Evolutionary conservation across 2,113 vertebrate genomes (phyloP).

Genomic region (Triplophysa siluroides): DNA sequence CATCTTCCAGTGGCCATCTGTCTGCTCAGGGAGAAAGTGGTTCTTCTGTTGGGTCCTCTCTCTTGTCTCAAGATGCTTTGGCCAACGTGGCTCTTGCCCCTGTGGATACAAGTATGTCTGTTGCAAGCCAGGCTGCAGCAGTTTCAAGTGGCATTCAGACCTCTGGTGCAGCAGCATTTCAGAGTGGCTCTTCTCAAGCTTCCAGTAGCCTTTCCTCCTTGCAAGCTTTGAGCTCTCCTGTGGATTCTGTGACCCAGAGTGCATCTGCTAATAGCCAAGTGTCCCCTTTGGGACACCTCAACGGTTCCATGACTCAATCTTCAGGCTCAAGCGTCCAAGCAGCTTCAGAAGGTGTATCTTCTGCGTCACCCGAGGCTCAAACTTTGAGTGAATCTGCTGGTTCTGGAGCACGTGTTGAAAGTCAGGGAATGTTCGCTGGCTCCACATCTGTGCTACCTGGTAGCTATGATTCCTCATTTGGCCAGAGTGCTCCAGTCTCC

Average conservation of each 20-base stretch:
- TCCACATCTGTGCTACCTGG: neutral
- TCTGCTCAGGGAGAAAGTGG: neutral
- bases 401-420: neutral
- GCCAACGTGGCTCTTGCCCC: neutral
- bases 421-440: neutral
- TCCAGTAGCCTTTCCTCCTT: too few species aligned
- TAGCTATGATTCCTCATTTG: too few species aligned
- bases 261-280: neutral
- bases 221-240: too few species aligned
- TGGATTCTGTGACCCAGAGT: too few species aligned
- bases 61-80: neutral
- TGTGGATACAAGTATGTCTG: neutral
- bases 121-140: neutral
- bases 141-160: neutral
- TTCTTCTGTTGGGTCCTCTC: neutral
- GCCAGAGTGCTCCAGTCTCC: neutral
- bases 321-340: neutral
- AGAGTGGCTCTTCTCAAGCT: too few species aligned
- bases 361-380: neutral
- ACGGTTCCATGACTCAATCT: neutral
- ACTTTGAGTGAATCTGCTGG: neutral
- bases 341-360: neutral
- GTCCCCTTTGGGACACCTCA: too few species aligned
- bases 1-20: neutral
- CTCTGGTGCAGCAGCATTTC: neutral